Percentiles rank a stretch among this genome's conserved stretches.
These are phyloP conservation scores for Eilema depressum DNA, from an alignment of 2,888 invertebrate genomes.

Conservation along the genomic window DNA sequence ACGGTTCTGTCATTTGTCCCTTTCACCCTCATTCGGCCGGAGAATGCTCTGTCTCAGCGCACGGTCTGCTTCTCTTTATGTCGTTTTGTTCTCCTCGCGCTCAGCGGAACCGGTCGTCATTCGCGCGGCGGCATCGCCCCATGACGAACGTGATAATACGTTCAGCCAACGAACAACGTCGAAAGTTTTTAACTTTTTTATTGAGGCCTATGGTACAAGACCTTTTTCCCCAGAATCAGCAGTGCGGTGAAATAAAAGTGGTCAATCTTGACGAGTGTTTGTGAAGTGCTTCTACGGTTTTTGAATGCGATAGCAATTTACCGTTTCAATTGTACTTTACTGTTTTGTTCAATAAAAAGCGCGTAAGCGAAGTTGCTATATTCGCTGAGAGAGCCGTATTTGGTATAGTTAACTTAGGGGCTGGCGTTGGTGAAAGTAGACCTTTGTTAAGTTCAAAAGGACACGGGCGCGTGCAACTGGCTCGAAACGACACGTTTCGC, in stretches of 20 bases:
- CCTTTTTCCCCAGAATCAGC: slow-evolving; percentile 61
- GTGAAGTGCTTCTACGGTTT: slow-evolving; percentile 75
- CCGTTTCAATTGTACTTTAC: slow-evolving; percentile 84
- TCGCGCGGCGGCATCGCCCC: slow-evolving; percentile 75
- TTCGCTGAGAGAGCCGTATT: slow-evolving; percentile 79
- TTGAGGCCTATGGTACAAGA: slow-evolving; percentile 67
- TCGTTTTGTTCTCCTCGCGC: slow-evolving; percentile 66
- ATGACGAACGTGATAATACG: slow-evolving; percentile 62
- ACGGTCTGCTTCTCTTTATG: slow-evolving; percentile 65
- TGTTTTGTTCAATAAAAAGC: slow-evolving; percentile 82
- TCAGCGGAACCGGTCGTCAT: slow-evolving; percentile 42
- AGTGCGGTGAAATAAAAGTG: slow-evolving; percentile 77
- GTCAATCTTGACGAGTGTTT: slow-evolving; percentile 65
- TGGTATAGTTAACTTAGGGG: slow-evolving; percentile 75
- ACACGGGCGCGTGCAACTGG: slow-evolving; percentile 78
- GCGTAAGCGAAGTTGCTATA: slow-evolving; percentile 76
- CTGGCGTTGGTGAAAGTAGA: slow-evolving; percentile 84
- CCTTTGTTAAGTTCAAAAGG: slow-evolving; percentile 86
- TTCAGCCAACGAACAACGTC: slow-evolving; percentile 66
- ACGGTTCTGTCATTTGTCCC: slow-evolving; percentile 65
- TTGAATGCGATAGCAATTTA: slow-evolving; percentile 74
- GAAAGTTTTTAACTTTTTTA: slow-evolving; percentile 82
- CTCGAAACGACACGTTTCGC: slow-evolving; percentile 79
- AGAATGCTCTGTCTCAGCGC: slow-evolving; percentile 61
- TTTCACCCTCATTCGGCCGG: slow-evolving; percentile 46